Conservation (phyloP, 2,113 vertebrate genomes). For the Cinclus cinclus region DNA sequence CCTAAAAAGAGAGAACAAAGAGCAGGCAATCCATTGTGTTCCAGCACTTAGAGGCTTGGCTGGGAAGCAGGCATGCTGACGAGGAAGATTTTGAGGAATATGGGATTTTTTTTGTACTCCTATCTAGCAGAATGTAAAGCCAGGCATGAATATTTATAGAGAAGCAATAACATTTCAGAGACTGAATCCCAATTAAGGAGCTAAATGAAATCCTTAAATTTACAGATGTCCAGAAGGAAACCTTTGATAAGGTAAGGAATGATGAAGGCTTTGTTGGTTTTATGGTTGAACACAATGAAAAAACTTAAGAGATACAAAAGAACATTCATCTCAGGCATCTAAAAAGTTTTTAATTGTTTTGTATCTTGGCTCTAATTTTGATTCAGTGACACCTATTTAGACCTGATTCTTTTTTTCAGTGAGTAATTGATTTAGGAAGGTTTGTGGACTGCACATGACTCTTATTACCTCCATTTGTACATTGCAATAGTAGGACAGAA, state of each 20-base stretch:
- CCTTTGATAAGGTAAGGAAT: background rate
- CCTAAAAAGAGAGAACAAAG: constrained; percentile 63
- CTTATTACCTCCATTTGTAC: background rate
- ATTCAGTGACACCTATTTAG: background rate
- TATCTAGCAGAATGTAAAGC: background rate
- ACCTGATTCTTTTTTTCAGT: background rate
- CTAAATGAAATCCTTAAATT: background rate
- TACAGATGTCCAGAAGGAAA: background rate
- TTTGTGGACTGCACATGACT: background rate
- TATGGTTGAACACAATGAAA: background rate
- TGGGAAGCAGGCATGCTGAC: background rate
- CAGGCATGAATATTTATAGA: constrained; percentile 4
- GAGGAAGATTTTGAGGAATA: constrained; percentile 13
- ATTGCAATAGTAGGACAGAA: background rate
- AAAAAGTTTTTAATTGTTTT: background rate
- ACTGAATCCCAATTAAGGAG: background rate
- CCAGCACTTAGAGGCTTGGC: background rate
- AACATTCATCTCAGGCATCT: background rate
- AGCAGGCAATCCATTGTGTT: background rate
- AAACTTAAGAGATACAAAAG: background rate
- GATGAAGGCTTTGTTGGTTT: background rate
- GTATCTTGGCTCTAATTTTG: background rate
- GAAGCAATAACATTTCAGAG: background rate
- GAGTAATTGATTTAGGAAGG: background rate
- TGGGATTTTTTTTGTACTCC: background rate